Conservation (phyloP, 30 jellyfish, hydroid and myxozoan genomes). For the Turritopsis dohrnii region DNA sequence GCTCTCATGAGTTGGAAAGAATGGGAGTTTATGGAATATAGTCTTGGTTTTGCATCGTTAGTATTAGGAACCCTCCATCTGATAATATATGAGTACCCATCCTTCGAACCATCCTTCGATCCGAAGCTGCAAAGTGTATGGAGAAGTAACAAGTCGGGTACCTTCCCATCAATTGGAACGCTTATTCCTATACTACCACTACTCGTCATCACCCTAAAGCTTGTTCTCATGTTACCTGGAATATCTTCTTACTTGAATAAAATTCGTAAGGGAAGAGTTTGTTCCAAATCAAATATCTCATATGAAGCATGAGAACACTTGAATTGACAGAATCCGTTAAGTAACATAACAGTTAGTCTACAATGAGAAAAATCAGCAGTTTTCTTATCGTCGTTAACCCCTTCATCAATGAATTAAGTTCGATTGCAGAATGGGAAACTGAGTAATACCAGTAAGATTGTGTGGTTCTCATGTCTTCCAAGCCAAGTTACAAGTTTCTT, state of each 20-base stretch:
- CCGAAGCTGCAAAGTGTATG: conserved; percentile 15
- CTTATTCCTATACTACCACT: conserved; percentile 59
- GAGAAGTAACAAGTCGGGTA: background rate
- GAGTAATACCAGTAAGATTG: too few species aligned
- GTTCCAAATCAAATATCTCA: background rate
- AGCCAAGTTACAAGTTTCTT: too few species aligned
- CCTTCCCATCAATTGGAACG: conserved; percentile 47
- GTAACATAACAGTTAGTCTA: too few species aligned
- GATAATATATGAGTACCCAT: conserved; percentile 29
- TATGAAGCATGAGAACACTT: too few species aligned
- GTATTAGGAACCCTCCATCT: conserved; percentile 40
- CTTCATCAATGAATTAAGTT: too few species aligned
- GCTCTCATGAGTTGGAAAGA: conserved; percentile 72
- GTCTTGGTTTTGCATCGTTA: conserved; percentile 46
- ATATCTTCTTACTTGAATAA: conserved; percentile 24
- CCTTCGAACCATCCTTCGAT: conserved; percentile 37
- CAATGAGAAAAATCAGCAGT: too few species aligned
- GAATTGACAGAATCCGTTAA: too few species aligned
- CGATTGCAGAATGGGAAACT: too few species aligned
- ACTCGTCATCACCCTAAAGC: conserved; percentile 42
- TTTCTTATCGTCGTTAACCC: too few species aligned
- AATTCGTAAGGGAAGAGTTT: conserved; percentile 46
- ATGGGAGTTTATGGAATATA: conserved; percentile 73
- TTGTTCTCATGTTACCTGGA: conserved; percentile 48
- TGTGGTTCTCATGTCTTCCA: too few species aligned